phyloP scores from a whole-genome alignment of 2,888 invertebrate genomes.

The Dryobotodes eremita region DNA sequence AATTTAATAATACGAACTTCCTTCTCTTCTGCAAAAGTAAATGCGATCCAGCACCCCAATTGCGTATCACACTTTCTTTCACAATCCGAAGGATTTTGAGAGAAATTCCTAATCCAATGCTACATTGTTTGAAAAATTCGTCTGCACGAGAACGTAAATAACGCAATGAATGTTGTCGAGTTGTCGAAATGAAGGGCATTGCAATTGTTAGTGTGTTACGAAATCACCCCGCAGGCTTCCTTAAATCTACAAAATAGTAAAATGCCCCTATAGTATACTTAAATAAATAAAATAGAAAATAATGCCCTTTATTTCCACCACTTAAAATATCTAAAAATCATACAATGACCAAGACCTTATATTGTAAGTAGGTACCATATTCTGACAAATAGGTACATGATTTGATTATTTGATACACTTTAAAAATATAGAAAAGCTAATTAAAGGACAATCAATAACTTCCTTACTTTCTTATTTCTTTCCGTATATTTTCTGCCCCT shows the following conservation, averaged over 20 bases:
- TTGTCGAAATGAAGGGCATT: too few species aligned
- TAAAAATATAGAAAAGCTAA: not conserved
- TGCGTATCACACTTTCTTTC: too few species aligned
- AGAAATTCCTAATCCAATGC: too few species aligned
- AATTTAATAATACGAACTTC: not conserved
- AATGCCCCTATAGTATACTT: not conserved
- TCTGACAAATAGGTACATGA: too few species aligned
- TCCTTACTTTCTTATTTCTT: not conserved
- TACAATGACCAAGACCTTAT: too few species aligned
- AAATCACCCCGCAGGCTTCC: not conserved
- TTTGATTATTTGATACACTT: not conserved
- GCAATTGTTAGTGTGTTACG: too few species aligned
- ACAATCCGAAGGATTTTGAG: too few species aligned
- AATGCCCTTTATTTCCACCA: not conserved
- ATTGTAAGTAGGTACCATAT: too few species aligned
- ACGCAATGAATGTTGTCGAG: too few species aligned
- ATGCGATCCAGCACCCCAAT: not conserved
- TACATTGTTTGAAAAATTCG: too few species aligned
- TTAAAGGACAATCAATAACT: not conserved
- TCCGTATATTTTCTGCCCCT: not conserved
- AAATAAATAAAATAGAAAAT: not conserved
- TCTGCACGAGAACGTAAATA: too few species aligned
- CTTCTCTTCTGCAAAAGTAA: not conserved
- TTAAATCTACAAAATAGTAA: not conserved
- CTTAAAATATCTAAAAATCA: not conserved